A percentile compares a stretch with the other conserved stretches of the same genome.
These are phyloP conservation scores for Epizoanthus illoricatus DNA, from an alignment of 92 coral and sea anemone genomes.

Conservation along the genomic window DNA sequence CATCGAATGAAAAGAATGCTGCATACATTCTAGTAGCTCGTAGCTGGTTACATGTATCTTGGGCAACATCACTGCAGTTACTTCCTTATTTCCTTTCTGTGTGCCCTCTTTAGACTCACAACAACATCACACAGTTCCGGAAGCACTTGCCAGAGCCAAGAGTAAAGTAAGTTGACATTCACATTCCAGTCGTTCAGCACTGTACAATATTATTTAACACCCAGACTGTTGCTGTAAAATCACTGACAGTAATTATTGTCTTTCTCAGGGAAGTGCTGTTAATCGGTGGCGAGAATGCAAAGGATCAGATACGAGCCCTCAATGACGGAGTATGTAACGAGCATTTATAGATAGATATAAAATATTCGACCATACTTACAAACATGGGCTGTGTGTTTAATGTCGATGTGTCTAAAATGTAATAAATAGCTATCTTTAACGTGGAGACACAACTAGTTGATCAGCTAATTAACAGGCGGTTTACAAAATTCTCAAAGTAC, in stretches of 20 bases:
- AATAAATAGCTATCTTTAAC: too few relatives aligned
- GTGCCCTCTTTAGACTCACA: constrained; percentile 68
- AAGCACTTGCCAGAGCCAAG: constrained; percentile 87
- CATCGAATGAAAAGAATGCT: too few relatives aligned
- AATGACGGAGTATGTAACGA: constrained; percentile 80
- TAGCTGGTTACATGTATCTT: too few relatives aligned
- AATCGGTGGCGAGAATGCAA: constrained; percentile 93
- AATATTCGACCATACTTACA: too few relatives aligned
- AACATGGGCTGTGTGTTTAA: too few relatives aligned
- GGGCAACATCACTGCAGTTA: neutral
- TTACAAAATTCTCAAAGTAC: too few relatives aligned
- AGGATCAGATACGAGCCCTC: constrained; percentile 82
- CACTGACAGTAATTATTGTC: neutral
- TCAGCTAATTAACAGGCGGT: too few relatives aligned
- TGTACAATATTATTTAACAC: neutral
- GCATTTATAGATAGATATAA: neutral
- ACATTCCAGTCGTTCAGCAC: neutral
- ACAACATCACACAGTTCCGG: constrained; percentile 72
- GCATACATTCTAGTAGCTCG: too few relatives aligned
- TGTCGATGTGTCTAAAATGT: too few relatives aligned
- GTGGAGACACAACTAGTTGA: too few relatives aligned
- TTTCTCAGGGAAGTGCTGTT: constrained; percentile 75
- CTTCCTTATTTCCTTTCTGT: neutral
- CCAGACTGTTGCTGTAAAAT: neutral
- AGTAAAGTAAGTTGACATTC: constrained; percentile 66